Conservation (phyloP, 2,888 invertebrate genomes). For the Gymnoscelis rufifasciata region DNA sequence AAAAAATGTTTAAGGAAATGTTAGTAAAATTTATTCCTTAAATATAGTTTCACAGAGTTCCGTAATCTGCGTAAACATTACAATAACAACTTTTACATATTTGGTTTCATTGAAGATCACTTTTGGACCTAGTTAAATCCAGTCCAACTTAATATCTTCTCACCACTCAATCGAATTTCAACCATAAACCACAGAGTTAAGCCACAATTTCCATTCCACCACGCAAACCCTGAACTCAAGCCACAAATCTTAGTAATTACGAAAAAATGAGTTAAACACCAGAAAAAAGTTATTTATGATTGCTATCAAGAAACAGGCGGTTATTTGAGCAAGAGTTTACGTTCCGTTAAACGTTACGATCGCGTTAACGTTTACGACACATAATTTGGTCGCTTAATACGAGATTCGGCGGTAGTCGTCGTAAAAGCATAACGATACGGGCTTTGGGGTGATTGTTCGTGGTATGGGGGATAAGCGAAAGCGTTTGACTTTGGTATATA, state of each 20-base stretch:
- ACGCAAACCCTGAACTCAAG: not conserved
- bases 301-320: conserved; percentile 4
- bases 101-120: too few relatives aligned
- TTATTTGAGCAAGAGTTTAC: conserved; percentile 51
- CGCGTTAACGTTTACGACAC: conserved; percentile 70
- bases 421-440: conserved; percentile 58
- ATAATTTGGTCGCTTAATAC: conserved; percentile 65
- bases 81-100: too few relatives aligned
- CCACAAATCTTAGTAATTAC: not conserved
- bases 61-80: too few relatives aligned
- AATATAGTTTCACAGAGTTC: too few relatives aligned
- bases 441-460: conserved; percentile 46
- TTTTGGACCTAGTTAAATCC: too few relatives aligned
- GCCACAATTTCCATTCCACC: too few relatives aligned
- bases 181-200: too few relatives aligned
- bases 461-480: conserved; percentile 28
- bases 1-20: too few relatives aligned
- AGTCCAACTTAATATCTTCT: too few relatives aligned
- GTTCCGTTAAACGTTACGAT: conserved; percentile 58
- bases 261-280: conserved; percentile 1
- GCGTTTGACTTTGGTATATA: too few relatives aligned
- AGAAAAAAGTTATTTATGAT: not conserved
- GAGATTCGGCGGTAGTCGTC: conserved; percentile 58
- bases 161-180: too few relatives aligned
- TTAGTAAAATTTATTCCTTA: too few relatives aligned